These are phyloP conservation scores for Drosophila bifasciata DNA, from an alignment of 1,140 invertebrate genomes.

Conservation along the genomic window DNA sequence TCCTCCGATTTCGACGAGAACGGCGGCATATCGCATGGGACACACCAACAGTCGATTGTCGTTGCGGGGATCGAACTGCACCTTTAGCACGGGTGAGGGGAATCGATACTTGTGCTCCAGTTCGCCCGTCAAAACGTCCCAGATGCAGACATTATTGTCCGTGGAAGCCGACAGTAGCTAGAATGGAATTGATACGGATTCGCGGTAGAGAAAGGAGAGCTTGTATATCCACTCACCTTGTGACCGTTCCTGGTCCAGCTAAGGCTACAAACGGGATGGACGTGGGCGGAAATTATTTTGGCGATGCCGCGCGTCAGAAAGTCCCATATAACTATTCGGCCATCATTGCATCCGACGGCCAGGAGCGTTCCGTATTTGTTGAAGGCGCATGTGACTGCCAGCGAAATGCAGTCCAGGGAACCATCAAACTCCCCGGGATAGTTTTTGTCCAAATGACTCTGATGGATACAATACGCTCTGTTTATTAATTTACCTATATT, in stretches of 20 bases:
- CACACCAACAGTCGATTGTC: constrained; percentile 95
- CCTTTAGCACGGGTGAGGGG: constrained; percentile 96
- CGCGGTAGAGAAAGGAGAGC: accelerated
- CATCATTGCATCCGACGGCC: constrained; percentile 99
- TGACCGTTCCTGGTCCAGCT: constrained; percentile 99
- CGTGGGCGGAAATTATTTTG: constrained; percentile 98
- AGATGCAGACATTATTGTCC: constrained; percentile 98
- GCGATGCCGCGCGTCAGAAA: constrained; percentile 98
- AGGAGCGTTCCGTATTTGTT: constrained; percentile 98
- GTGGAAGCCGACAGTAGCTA: constrained; percentile 95
- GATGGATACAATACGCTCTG: constrained; percentile 86
- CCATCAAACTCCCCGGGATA: constrained; percentile 97
- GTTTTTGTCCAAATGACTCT: constrained; percentile 99
- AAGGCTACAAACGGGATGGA: constrained; percentile 98
- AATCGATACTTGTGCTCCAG: constrained; percentile 97
- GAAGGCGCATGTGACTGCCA: constrained; percentile 97
- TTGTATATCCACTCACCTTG: constrained; percentile 84
- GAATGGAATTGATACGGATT: background rate
- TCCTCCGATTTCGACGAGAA: constrained; percentile 93
- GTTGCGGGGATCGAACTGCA: constrained; percentile 98
- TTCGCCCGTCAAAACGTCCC: constrained; percentile 97
- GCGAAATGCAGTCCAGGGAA: constrained; percentile 92
- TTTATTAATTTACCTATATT: too few species aligned
- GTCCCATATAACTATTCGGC: constrained; percentile 99
- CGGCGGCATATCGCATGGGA: constrained; percentile 97